Evolutionary conservation across 2,113 vertebrate species (phyloP).

Genomic region (Myiozetetes cayanensis): DNA sequence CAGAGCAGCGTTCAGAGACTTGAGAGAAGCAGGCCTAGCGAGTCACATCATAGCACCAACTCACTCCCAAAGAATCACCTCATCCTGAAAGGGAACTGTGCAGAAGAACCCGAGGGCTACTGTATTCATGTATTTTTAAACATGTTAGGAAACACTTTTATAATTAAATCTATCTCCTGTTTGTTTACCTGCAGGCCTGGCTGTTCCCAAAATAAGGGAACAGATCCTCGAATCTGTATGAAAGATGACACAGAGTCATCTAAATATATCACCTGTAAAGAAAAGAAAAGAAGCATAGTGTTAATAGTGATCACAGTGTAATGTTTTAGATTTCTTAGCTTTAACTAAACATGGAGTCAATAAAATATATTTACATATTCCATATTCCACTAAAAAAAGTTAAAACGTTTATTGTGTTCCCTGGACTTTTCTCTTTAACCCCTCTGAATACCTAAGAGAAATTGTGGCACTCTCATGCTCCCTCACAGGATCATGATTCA

Average conservation of each 20-base stretch:
- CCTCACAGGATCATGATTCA: background rate
- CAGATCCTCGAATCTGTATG: conserved; percentile 96
- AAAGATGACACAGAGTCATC: conserved; percentile 95
- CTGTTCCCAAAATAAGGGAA: conserved; percentile 98
- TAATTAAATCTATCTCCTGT: background rate
- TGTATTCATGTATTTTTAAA: background rate
- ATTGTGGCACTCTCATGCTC: background rate
- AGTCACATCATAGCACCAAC: background rate
- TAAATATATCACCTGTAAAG: conserved; percentile 88
- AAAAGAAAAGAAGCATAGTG: background rate
- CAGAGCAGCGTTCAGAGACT: background rate
- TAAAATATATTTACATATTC: background rate
- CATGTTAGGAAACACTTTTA: background rate
- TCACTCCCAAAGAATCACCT: background rate
- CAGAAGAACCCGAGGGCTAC: background rate
- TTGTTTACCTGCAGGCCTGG: conserved; percentile 91
- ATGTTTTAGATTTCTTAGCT: background rate
- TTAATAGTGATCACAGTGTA: background rate
- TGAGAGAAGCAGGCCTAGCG: background rate
- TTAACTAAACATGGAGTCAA: background rate
- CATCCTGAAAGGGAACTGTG: background rate
- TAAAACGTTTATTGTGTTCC: background rate
- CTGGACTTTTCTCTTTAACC: background rate
- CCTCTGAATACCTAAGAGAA: background rate
- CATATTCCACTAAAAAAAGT: background rate